Conservation (phyloP, 2,888 invertebrate genomes). For the Stenodema calcarata region DNA sequence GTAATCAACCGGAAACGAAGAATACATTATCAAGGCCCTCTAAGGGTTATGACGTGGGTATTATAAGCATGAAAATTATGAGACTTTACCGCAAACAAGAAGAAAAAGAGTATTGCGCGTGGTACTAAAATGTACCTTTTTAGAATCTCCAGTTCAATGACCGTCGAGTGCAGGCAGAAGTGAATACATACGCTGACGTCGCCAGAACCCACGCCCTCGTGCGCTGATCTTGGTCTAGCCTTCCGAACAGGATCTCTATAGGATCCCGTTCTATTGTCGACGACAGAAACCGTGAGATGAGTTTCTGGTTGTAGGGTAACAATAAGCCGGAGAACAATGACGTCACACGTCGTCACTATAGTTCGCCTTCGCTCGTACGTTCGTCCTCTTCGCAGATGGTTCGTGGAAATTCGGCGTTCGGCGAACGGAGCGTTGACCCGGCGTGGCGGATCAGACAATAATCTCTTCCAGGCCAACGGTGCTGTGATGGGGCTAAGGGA, state of each 20-base stretch:
- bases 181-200: too few species aligned
- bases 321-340: not conserved
- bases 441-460: constrained; percentile 17
- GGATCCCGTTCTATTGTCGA: not conserved
- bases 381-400: not conserved
- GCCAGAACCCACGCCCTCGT: too few species aligned
- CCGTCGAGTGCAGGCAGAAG: too few species aligned
- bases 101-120: too few species aligned
- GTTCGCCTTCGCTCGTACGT: not conserved
- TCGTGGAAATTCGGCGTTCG: not conserved
- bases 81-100: too few species aligned
- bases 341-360: not conserved
- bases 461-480: not conserved
- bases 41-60: too few species aligned
- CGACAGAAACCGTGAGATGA: not conserved
- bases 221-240: too few species aligned
- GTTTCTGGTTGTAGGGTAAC: not conserved
- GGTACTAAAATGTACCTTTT: too few species aligned
- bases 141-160: too few species aligned
- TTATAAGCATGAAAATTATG: too few species aligned
- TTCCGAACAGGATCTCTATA: not conserved
- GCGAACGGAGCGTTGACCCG: constrained; percentile 1
- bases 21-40: too few species aligned
- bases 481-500: not conserved
- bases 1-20: too few species aligned